phyloP scores from a whole-genome alignment of 1,140 invertebrate species.

The Drosophila sulfurigaster region DNA sequence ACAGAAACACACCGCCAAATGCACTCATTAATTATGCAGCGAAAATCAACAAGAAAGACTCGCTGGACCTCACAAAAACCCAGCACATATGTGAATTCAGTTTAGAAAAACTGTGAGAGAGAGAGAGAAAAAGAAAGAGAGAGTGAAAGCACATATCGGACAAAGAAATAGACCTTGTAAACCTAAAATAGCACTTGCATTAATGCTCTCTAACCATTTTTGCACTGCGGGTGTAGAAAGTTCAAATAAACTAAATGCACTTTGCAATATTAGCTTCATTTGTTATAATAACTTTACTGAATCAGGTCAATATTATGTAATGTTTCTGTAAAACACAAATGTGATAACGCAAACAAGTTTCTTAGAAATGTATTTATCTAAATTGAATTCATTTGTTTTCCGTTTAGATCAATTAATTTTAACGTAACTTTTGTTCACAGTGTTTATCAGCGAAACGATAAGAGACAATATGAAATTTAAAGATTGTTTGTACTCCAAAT shows the following conservation, averaged over 20 bases:
- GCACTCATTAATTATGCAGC: conserved; percentile 74
- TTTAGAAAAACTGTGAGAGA: neutral
- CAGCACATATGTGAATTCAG: neutral
- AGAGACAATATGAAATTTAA: no score
- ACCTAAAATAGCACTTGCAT: no score
- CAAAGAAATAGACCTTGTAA: no score
- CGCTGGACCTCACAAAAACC: neutral
- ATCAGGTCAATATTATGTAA: no score
- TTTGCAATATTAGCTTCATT: no score
- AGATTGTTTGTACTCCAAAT: no score
- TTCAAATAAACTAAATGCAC: no score
- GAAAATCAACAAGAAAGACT: conserved; percentile 54
- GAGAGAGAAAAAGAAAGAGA: neutral
- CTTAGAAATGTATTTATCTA: neutral
- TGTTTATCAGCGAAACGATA: neutral
- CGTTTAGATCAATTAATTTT: neutral
- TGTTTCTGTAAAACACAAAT: neutral
- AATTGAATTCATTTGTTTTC: neutral
- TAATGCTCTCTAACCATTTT: no score
- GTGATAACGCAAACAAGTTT: neutral
- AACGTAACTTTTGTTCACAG: neutral
- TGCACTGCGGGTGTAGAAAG: no score
- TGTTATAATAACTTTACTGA: no score
- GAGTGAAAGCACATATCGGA: no score
- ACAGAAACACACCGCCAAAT: conserved; percentile 13